A percentile compares a stretch with the other conserved stretches of the same genome.
Conservation (phyloP, 2,113 vertebrate genomes). For the Scopus umbretta region DNA sequence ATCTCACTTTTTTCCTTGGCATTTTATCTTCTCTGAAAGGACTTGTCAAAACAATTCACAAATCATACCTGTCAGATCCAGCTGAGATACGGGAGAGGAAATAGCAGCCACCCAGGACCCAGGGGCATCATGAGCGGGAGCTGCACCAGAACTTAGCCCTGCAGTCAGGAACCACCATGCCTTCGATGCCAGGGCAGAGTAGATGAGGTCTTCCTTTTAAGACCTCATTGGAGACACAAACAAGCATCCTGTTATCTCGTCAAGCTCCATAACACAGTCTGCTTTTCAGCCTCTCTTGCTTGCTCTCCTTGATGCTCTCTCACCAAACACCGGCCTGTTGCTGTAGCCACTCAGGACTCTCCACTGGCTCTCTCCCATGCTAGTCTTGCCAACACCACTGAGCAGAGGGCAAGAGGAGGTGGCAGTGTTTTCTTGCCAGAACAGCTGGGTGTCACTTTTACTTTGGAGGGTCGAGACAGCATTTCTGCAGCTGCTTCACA, state of each 20-base stretch:
- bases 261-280: background rate
- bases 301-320: background rate
- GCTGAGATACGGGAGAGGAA: background rate
- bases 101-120: background rate
- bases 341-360: background rate
- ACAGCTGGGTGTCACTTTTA: background rate
- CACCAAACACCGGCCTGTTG: background rate
- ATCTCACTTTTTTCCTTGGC: background rate
- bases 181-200: background rate
- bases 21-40: background rate
- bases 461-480: background rate
- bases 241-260: background rate
- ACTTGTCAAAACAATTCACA: background rate
- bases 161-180: background rate
- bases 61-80: background rate
- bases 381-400: background rate
- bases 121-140: rapidly evolving
- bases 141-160: background rate
- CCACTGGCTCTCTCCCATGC: background rate
- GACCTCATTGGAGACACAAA: background rate
- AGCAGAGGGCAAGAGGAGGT: background rate
- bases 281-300: background rate
- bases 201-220: background rate
- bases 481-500: background rate
- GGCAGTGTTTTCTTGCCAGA: background rate